A percentile compares a stretch with the other conserved stretches of the same genome.
These are phyloP conservation scores for Notolabrus celidotus DNA, from an alignment of 2,797 vertebrate species.

Conservation along the genomic window DNA sequence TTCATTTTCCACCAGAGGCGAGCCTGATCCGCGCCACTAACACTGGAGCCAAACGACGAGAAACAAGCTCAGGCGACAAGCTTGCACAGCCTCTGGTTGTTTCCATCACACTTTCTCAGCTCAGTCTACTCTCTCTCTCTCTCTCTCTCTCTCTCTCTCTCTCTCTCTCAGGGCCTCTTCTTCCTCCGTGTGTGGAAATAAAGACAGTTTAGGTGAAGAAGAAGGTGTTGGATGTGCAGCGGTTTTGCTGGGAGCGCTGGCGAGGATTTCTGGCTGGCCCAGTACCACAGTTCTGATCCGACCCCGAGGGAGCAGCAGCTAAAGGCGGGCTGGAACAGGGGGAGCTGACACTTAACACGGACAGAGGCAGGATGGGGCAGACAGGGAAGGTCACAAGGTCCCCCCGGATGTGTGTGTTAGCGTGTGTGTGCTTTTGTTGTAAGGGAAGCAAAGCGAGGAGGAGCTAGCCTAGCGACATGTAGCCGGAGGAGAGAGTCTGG, in stretches of 20 bases:
- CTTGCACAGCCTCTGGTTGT: constrained; percentile 53
- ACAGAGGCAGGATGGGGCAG: constrained; percentile 58
- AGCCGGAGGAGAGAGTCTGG: constrained; percentile 24
- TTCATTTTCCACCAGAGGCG: constrained; percentile 57
- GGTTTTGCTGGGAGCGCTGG: constrained; percentile 33
- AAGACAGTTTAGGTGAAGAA: constrained; percentile 43
- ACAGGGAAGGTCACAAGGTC: constrained; percentile 76
- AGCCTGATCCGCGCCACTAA: constrained; percentile 46
- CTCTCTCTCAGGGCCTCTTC: constrained; percentile 48
- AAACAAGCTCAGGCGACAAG: constrained; percentile 63
- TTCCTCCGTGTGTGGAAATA: constrained; percentile 47
- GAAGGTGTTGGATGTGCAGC: constrained; percentile 4
- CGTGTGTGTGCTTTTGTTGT: constrained; percentile 11
- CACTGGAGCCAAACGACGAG: constrained; percentile 54
- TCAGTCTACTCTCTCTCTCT: constrained; percentile 34
- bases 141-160: too few relatives aligned
- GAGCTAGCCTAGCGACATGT: constrained; percentile 17
- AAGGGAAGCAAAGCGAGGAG: constrained; percentile 36
- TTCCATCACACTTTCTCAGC: constrained; percentile 56
- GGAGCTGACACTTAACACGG: constrained; percentile 71
- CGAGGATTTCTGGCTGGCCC: constrained; percentile 34
- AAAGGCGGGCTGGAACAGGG: constrained; percentile 37
- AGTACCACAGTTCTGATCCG: constrained; percentile 46
- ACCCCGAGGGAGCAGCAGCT: constrained; percentile 47
- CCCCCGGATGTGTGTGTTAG: constrained; percentile 47